Evolutionary conservation across 2,888 invertebrate species (phyloP).

Genomic region (Cryptus viduatorius): DNA sequence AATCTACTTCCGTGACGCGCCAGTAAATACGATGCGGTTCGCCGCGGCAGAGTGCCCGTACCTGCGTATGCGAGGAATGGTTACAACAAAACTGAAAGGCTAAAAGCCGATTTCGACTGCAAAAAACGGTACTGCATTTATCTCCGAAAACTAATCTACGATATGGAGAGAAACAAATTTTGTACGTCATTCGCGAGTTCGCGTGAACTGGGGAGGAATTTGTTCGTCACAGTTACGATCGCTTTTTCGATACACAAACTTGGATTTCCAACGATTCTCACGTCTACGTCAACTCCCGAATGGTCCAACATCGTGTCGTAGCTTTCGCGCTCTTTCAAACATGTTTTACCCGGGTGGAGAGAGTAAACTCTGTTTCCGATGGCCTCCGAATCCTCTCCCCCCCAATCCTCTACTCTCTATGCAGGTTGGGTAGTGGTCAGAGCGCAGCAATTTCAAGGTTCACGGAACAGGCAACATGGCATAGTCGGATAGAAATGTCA

Average conservation of each 20-base stretch:
- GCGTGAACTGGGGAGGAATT: constrained; percentile 65
- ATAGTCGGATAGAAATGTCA: constrained; percentile 55
- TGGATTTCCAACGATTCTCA: constrained; percentile 74
- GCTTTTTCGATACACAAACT: constrained; percentile 69
- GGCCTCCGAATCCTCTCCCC: background rate
- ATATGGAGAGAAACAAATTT: constrained; percentile 25
- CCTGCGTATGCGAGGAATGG: constrained; percentile 58
- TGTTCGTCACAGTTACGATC: constrained; percentile 67
- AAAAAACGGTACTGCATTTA: background rate
- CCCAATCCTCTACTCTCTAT: background rate
- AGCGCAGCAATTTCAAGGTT: constrained; percentile 42
- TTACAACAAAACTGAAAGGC: constrained; percentile 23
- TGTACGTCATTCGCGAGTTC: constrained; percentile 71
- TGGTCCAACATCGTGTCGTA: constrained; percentile 63
- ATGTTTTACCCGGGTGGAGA: constrained; percentile 8
- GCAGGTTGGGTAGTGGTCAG: background rate
- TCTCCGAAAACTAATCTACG: background rate
- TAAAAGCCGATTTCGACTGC: background rate
- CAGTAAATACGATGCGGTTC: constrained; percentile 75
- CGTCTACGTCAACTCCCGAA: constrained; percentile 66
- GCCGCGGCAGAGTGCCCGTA: constrained; percentile 69
- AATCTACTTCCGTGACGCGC: constrained; percentile 71
- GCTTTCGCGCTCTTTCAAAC: constrained; percentile 13
- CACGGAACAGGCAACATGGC: background rate
- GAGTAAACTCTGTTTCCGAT: constrained; percentile 28